Base-by-base conservation (phyloP, 2,888 invertebrate genomes). In the Diplazon laetatorius region DNA sequence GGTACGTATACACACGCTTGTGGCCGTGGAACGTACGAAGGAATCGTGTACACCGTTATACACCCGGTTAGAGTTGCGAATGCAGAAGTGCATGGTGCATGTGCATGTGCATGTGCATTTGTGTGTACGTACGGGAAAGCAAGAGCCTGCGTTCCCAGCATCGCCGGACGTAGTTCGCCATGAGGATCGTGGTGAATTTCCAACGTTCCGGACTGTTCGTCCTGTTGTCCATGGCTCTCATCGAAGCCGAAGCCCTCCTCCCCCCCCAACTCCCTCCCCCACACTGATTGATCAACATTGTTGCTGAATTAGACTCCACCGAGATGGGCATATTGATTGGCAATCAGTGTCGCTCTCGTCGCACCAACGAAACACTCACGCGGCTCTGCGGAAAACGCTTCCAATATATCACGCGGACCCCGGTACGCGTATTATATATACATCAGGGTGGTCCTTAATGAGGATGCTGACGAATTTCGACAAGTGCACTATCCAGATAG, bases 311-410 rank as follows among this genome's bases (percentile, higher is more conserved):
- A 89, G 89, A 90, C 86, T 89, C 85, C 84, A 84, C 87, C 87
- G 89, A 90, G 89, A 90, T 89, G 89, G 88, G 88, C 89, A 89
- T 89, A 90, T 90, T 90, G 90, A 90, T 90, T 90, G 90, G 88
- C 90, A 90, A 90, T 90, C 89, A 90, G 89, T 88, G 89, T 86
- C 86, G 87, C 84, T 85, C 87, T 70, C 84, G 84, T 83, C 85
- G 70, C 63, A 72, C 82, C 86, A 85, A 87, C 87, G 86, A 87
- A 87, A 86, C 85, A 82, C 85, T 85, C 85, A 82, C 82, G 82
- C n/a, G n/a, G n/a, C n/a, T n/a, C 82, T 78, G 79, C 84, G 86
- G 82, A 88, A 86, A 89, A 87, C 85, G 84, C 85, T 87, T 86
- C 85, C 87, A 87, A 85, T 88, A 85, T 84, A 83, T 84, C 82